These are phyloP conservation scores for Aspidiotus destructor DNA, from an alignment of 2,888 invertebrate species.

Conservation along the genomic window DNA sequence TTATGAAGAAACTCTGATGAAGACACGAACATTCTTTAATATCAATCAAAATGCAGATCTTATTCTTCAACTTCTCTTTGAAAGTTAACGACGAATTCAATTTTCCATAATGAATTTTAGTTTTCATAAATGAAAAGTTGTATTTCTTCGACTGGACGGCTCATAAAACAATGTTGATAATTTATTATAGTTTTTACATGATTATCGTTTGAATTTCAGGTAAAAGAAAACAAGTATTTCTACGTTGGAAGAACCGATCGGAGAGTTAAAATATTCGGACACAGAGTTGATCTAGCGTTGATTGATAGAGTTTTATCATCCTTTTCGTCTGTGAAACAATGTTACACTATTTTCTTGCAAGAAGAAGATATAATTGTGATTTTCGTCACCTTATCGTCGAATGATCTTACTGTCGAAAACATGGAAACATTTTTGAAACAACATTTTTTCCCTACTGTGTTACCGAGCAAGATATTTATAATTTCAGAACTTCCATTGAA, in stretches of 20 bases:
- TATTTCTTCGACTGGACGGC: too few relatives aligned
- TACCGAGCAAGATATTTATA: constrained; percentile 8
- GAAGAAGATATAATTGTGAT: constrained; percentile 13
- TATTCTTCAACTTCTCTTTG: too few relatives aligned
- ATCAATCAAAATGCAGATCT: too few relatives aligned
- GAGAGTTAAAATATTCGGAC: constrained; percentile 66
- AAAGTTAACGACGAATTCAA: too few relatives aligned
- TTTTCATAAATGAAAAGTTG: too few relatives aligned
- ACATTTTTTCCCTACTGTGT: constrained; percentile 9
- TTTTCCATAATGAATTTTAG: too few relatives aligned
- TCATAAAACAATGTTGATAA: too few relatives aligned
- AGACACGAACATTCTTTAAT: too few relatives aligned
- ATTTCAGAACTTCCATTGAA: constrained; percentile 14
- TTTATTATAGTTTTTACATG: too few relatives aligned
- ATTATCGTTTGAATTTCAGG: constrained; percentile 26
- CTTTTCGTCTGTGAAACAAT: constrained; percentile 1
- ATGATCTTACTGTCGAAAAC: background rate
- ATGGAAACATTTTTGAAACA: background rate
- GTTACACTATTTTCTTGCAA: constrained; percentile 7
- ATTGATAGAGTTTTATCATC: constrained; percentile 44
- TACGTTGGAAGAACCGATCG: constrained; percentile 60
- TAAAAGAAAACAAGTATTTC: constrained; percentile 46
- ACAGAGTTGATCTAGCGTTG: constrained; percentile 52
- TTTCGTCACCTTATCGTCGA: background rate
- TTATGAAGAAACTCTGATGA: too few relatives aligned